These are phyloP conservation scores for Poeciliopsis infans DNA, from an alignment of 2,797 vertebrate genomes.

Conservation along the genomic window DNA sequence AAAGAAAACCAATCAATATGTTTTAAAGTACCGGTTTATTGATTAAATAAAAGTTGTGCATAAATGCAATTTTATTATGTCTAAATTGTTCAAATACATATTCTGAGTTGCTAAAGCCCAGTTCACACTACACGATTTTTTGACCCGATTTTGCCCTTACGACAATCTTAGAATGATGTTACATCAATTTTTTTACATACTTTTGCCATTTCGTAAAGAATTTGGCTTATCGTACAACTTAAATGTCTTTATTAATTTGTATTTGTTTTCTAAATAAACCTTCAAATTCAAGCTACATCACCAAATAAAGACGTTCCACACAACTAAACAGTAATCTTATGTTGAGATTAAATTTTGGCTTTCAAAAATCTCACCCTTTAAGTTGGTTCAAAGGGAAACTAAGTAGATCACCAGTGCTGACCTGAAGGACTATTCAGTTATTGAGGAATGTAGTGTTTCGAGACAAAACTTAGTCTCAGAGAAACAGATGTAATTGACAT, in stretches of 20 bases:
- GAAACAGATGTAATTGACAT: conserved; percentile 63
- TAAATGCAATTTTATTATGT: neutral
- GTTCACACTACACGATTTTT: too few relatives aligned
- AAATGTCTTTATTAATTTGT: neutral
- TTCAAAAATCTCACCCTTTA: conserved; percentile 4
- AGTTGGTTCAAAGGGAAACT: conserved; percentile 19
- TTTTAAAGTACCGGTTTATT: neutral
- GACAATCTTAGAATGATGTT: too few relatives aligned
- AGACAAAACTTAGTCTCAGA: conserved; percentile 17
- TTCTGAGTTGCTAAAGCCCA: neutral
- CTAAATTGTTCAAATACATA: neutral
- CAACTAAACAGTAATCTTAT: conserved; percentile 15
- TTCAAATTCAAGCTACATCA: conserved; percentile 12
- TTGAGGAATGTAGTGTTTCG: conserved; percentile 17
- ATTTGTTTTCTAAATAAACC: neutral
- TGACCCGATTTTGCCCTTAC: too few relatives aligned
- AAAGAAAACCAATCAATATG: neutral
- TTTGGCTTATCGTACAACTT: neutral
- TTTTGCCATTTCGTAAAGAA: neutral
- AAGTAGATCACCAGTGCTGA: conserved; percentile 21
- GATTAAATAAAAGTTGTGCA: neutral
- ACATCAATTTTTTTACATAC: neutral
- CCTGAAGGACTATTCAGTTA: conserved; percentile 26
- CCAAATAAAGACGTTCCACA: neutral
- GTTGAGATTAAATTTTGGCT: neutral